Base-by-base conservation (phyloP, 2,797 vertebrate genomes). In the Eleutherodactylus coqui region DNA sequence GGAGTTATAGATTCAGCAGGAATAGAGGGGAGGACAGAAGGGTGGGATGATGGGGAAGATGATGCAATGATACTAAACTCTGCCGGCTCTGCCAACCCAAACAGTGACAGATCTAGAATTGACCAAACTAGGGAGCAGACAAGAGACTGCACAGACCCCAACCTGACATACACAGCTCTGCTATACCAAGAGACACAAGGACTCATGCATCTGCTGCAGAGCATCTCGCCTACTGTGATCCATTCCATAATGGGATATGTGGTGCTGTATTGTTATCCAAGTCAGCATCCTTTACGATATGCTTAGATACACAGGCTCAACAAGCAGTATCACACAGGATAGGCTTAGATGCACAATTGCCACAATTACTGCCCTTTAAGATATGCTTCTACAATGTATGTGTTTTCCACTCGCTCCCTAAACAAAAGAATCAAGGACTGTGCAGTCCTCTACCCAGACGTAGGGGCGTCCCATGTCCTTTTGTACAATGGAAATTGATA, bases 51-150 rank as follows among this genome's bases (percentile, higher is more conserved):
- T 49, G 38, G 17, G 45, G 49, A 45, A 43, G 49, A 38, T 53
- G 64, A 67, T 47, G 80, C 34, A 82, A 41, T 24, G 82, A 67
- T 43, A 84, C 47, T 27, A 24, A 32, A 81, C 53, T 51, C 84
- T 69, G 27, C 51, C 64, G 32, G 10, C n/a, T 77, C 75, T 67
- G 93, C 94, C 95, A 95, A 95, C 84, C 93, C 90, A 94, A 94
- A 94, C 93, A 94, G 83, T 88, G 81, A 91, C 92, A 92, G 90
- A 89, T 90, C 67, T 81, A 90, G 91, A 94, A 93, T 95, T 93
- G 94, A 95, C 95, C 96, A 96, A 95, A 96, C 94, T 95, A 94
- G 95, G 95, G 93, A 96, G 95, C 93, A 94, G 93, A 82, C 21
- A 75, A 32, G 34, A 38, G 64, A 51, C 72, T 62, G 53, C 60